These are phyloP conservation scores for Ptilodon capucinus DNA, from an alignment of 2,888 invertebrate genomes.

Conservation along the genomic window DNA sequence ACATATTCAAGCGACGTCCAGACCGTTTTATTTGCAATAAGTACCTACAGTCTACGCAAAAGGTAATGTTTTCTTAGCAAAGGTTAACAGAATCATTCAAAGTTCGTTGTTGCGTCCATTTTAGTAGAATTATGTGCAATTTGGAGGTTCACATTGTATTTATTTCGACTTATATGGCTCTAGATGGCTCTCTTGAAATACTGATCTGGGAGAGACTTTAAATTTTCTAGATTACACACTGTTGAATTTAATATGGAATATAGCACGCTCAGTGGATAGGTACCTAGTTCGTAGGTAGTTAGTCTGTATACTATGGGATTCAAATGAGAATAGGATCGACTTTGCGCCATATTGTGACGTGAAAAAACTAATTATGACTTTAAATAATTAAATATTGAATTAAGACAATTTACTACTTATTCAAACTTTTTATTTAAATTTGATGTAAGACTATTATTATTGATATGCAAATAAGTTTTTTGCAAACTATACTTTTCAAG, in stretches of 20 bases:
- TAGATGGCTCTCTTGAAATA: background rate
- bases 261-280: too few species aligned
- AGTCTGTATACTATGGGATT: too few species aligned
- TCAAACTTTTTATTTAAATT: too few species aligned
- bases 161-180: constrained; percentile 11
- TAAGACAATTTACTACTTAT: too few species aligned
- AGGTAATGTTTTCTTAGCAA: constrained; percentile 15
- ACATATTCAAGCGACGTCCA: constrained; percentile 8
- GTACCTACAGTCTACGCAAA: constrained; percentile 6
- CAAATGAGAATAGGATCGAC: too few species aligned
- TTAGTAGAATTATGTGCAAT: constrained; percentile 10
- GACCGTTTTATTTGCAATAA: constrained; percentile 23
- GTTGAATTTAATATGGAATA: background rate
- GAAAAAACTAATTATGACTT: too few species aligned
- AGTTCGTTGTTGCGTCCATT: constrained; percentile 18
- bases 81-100: constrained; percentile 16
- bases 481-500: too few species aligned
- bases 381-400: too few species aligned
- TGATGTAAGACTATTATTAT: too few species aligned
- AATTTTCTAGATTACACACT: background rate
- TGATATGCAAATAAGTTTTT: too few species aligned
- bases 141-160: constrained; percentile 3
- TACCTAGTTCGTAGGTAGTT: too few species aligned
- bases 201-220: background rate
- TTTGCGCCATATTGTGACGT: too few species aligned